Base-by-base conservation (phyloP, 2,113 vertebrate genomes). In the Ibidorhyncha struthersii region DNA sequence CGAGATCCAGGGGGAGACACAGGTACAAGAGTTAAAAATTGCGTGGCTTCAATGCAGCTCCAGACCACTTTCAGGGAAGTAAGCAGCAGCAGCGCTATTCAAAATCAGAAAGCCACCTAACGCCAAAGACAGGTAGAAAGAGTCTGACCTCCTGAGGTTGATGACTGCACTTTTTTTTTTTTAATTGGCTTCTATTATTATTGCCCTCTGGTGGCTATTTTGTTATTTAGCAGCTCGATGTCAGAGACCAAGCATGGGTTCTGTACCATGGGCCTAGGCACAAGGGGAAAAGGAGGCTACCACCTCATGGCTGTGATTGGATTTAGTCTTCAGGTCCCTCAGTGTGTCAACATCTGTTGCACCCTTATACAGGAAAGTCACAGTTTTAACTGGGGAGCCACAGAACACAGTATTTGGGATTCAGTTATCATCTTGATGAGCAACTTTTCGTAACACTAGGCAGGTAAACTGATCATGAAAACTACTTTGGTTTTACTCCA, bases 171-270 rank as follows among this genome's bases (percentile, higher is more conserved):
- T 32, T 17, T 34, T 52, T 43, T 45, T 36, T 52, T 49, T 45
- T 20, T 63, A 34, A n/a, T 72, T 14, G 59, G 17, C 47, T 21
- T 29, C 15, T 63, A 43, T 82, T 86, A 32, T 66, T 59, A 49
- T 86, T 81, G 91, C 91, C 91, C 89, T 94, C 89, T 96, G 77
- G 67, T 62, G 91, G 89, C 49, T 84, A 20, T 43, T 53, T 59
- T 38, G 36, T 22, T 41, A 52, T 67, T 81, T 53, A 83, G 41
- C 67, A 76, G 15, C 7, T 27, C 19, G 34, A 32, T 19, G 5
- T 32, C 36, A 7, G 29, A 53, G 32, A 12, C 4, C 17, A 21
- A 32, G 36, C 8, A 3, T 4, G 5, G 18, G 17, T 43, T 56
- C 30, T 13, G 29, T 8, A 34, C 72, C 10, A 4, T 1, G 6